Percentiles rank a stretch among this genome's conserved stretches.
These are phyloP conservation scores for Mesoclemmys tuberculata DNA, from an alignment of 2,113 vertebrate genomes.

Conservation along the genomic window DNA sequence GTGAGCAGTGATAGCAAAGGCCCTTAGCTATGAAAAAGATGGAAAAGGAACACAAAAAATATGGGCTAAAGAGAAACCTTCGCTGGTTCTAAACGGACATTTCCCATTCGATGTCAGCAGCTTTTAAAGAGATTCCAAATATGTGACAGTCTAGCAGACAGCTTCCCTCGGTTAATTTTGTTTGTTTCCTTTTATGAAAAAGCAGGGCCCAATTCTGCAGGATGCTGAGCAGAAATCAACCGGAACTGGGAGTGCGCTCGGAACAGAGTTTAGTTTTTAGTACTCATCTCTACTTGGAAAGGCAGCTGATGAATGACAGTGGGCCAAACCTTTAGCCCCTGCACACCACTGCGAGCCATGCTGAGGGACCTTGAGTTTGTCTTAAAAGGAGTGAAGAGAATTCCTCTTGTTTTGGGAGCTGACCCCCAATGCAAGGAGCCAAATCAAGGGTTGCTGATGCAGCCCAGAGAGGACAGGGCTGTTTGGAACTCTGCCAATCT, in stretches of 20 bases:
- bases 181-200: conserved; percentile 25
- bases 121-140: conserved; percentile 59
- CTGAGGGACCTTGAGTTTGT: neutral
- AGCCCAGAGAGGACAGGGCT: neutral
- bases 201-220: neutral
- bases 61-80: conserved; percentile 54
- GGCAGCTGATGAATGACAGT: neutral
- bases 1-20: conserved; percentile 41
- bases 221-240: neutral
- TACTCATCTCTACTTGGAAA: neutral
- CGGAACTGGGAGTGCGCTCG: neutral
- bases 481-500: neutral
- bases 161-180: conserved; percentile 46
- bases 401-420: neutral
- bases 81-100: conserved; percentile 51
- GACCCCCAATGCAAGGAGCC: neutral
- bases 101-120: conserved; percentile 53
- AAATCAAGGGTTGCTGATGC: neutral
- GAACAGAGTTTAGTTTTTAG: neutral
- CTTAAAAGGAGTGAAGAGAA: neutral
- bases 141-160: conserved; percentile 37
- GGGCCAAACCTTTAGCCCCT: neutral
- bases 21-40: conserved; percentile 51
- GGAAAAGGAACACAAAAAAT: conserved; percentile 64
- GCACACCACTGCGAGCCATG: neutral